Evolutionary conservation across 1,140 invertebrate species (phyloP).

Genomic region (Campodea augens): DNA sequence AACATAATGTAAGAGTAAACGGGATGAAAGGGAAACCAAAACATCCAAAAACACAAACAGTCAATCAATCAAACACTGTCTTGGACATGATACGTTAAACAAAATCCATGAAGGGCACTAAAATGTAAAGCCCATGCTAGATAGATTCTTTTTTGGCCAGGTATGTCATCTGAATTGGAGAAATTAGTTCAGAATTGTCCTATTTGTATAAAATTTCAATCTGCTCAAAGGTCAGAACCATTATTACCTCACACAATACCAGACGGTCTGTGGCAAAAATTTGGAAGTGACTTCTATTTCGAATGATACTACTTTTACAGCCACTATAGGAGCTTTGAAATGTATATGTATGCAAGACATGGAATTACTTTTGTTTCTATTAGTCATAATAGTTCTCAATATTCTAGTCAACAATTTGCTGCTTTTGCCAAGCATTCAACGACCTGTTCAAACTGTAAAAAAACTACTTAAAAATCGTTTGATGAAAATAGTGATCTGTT

Average conservation of each 20-base stretch:
- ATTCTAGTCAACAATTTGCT: conserved; percentile 11
- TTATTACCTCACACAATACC: neutral
- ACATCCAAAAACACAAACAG: too few species aligned
- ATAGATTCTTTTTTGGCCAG: neutral
- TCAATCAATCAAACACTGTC: too few species aligned
- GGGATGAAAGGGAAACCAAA: too few species aligned
- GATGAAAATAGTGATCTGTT: neutral
- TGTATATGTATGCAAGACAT: conserved; percentile 3
- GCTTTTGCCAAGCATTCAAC: conserved; percentile 12
- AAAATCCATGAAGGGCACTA: conserved; percentile 19
- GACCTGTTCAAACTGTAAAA: conserved; percentile 8
- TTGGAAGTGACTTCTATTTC: neutral
- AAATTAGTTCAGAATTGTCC: neutral
- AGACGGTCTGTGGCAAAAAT: neutral
- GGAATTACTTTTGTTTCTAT: conserved; percentile 8
- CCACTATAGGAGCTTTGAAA: neutral
- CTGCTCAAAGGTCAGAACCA: neutral
- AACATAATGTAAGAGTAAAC: too few species aligned
- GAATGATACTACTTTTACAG: neutral
- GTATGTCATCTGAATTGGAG: neutral
- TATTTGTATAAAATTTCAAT: neutral
- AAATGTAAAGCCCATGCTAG: conserved; percentile 2
- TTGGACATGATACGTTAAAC: conserved; percentile 17
- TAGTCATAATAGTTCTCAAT: conserved; percentile 16
- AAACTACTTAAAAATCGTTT: conserved; percentile 1